Percentiles rank a stretch among this genome's conserved stretches.
Conservation (phyloP, 2,113 vertebrate genomes). For the Genyomyrus donnyi region DNA sequence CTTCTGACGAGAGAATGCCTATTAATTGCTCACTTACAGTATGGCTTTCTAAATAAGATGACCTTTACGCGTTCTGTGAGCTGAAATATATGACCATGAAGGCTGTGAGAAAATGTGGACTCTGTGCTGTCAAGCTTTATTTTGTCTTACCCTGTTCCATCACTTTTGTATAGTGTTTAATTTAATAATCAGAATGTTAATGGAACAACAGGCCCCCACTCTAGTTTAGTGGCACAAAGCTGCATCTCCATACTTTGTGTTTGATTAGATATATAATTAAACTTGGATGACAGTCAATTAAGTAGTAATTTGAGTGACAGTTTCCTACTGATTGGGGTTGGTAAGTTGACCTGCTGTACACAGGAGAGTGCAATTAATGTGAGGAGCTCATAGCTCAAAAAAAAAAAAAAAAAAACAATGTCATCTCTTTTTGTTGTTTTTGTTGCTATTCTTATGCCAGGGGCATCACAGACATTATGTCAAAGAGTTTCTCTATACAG, state of each 20-base stretch:
- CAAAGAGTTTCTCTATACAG: not conserved
- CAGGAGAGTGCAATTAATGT: slow-evolving; percentile 26
- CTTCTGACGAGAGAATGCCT: not conserved
- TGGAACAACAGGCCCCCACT: slow-evolving; percentile 22
- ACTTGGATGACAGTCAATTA: slow-evolving; percentile 55
- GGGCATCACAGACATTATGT: not conserved
- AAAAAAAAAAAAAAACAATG: not conserved
- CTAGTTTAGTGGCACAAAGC: slow-evolving; percentile 18
- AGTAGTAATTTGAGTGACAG: slow-evolving; percentile 53
- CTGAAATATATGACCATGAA: not conserved
- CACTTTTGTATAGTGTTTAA: not conserved
- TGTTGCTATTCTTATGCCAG: not conserved
- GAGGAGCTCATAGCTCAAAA: slow-evolving; percentile 20
- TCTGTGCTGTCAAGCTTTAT: not conserved
- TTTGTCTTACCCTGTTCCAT: not conserved
- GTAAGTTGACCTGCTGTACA: slow-evolving; percentile 47
- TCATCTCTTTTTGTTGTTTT: not conserved
- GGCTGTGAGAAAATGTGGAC: not conserved
- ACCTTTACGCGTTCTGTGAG: slow-evolving; percentile 5
- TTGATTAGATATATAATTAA: slow-evolving; percentile 60
- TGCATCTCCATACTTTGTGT: slow-evolving; percentile 51
- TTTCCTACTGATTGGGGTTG: slow-evolving; percentile 47
- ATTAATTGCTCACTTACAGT: slow-evolving; percentile 8
- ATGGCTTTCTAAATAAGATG: slow-evolving; percentile 4
- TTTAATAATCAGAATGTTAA: slow-evolving; percentile 33